These are phyloP conservation scores for Archips crataeganus DNA, from an alignment of 2,888 invertebrate genomes.

Conservation along the genomic window DNA sequence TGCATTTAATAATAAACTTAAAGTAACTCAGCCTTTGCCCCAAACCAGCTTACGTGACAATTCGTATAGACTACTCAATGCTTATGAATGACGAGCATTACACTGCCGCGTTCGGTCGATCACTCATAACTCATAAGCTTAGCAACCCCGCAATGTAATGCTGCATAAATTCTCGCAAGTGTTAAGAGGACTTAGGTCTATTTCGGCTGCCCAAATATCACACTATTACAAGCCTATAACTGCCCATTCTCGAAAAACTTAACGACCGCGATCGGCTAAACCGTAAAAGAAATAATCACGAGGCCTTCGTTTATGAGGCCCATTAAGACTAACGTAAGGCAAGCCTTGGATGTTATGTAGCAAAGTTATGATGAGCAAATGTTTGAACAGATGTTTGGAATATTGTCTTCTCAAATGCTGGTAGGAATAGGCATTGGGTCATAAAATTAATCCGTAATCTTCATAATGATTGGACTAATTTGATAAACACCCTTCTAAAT, in stretches of 20 bases:
- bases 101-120: not conserved
- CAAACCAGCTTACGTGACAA: too few relatives aligned
- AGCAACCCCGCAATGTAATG: not conserved
- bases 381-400: constrained; percentile 6
- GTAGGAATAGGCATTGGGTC: too few relatives aligned
- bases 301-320: constrained; percentile 15
- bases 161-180: not conserved
- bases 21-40: too few relatives aligned
- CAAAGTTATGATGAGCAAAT: constrained; percentile 10
- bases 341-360: constrained; percentile 3
- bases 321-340: constrained; percentile 13
- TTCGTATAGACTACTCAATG: too few relatives aligned
- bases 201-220: not conserved
- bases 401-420: not conserved
- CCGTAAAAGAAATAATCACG: constrained; percentile 25
- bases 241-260: constrained; percentile 3
- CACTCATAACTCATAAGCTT: not conserved
- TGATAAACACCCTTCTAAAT: too few relatives aligned
- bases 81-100: not conserved
- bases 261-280: constrained; percentile 5
- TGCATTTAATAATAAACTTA: too few relatives aligned
- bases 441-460: too few relatives aligned
- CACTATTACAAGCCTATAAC: constrained; percentile 6
- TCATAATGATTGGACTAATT: too few relatives aligned
- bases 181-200: not conserved